phyloP scores from a whole-genome alignment of 2,797 vertebrate species.

The Taeniopygia guttata region DNA sequence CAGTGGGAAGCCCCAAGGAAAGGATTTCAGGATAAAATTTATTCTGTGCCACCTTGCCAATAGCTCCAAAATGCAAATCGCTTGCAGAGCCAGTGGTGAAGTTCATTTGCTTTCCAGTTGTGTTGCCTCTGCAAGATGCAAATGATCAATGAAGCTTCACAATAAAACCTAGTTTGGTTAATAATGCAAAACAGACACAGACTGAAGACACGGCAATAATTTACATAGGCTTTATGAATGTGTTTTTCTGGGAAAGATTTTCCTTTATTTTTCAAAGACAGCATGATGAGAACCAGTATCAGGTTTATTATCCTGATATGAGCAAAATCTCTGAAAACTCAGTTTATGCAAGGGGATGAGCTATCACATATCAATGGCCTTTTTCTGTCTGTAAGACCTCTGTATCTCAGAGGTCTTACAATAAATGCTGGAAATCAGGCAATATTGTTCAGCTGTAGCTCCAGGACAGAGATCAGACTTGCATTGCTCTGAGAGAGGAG shows the following conservation, averaged over 20 bases:
- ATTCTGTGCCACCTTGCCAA: neutral
- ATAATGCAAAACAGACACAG: neutral
- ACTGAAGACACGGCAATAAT: neutral
- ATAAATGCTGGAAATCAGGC: neutral
- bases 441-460: neutral
- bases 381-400: neutral
- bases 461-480: neutral
- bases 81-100: neutral
- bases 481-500: neutral
- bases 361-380: fast-evolving
- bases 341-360: neutral
- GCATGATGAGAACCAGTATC: neutral
- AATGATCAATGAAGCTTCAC: neutral
- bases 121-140: neutral
- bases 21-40: neutral
- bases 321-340: neutral
- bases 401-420: neutral
- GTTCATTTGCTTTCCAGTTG: neutral
- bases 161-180: neutral
- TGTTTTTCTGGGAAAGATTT: neutral
- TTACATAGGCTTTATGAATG: neutral
- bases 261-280: neutral
- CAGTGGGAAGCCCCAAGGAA: neutral
- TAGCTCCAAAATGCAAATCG: neutral
- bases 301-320: neutral